Evolutionary conservation across 2,113 vertebrate genomes (phyloP).

Genomic region (Atrichornis clamosus): DNA sequence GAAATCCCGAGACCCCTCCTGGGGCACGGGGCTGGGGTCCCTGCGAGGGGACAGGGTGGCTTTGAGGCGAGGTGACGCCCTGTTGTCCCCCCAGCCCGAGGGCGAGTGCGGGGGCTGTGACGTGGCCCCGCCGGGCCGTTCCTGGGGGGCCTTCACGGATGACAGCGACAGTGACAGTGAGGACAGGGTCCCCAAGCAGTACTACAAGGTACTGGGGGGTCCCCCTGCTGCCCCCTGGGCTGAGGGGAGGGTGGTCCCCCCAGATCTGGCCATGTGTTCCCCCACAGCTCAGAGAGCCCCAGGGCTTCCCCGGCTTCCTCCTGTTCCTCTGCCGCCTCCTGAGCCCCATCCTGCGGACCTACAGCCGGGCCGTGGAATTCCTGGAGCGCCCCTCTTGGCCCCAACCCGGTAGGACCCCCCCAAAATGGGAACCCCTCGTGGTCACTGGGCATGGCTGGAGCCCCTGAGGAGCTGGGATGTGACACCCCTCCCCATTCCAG

Average conservation of each 20-base stretch:
- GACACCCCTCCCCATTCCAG: not conserved
- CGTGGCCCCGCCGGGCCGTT: conserved; percentile 22
- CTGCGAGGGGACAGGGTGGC: not conserved
- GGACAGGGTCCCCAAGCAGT: conserved; percentile 42
- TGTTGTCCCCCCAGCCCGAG: not conserved
- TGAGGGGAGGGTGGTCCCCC: rapidly evolving
- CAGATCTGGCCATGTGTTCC: not conserved
- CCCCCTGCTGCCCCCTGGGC: rapidly evolving
- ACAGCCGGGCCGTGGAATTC: conserved; percentile 67
- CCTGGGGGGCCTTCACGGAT: conserved; percentile 24
- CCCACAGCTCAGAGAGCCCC: conserved; percentile 79
- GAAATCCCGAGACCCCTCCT: rapidly evolving
- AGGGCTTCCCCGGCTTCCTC: conserved; percentile 78
- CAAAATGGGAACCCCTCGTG: not conserved
- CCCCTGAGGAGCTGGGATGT: not conserved
- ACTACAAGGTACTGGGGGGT: conserved; percentile 79
- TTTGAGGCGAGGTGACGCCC: rapidly evolving
- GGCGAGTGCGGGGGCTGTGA: conserved; percentile 70
- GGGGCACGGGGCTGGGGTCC: no score
- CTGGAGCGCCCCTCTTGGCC: conserved; percentile 44
- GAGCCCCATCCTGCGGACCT: conserved; percentile 77
- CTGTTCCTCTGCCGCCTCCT: conserved; percentile 88
- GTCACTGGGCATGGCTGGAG: not conserved
- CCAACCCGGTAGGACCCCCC: not conserved
- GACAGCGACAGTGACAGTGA: conserved; percentile 85